Base-by-base conservation (phyloP, 2,797 vertebrate species). In the Urophycis tenuis region DNA sequence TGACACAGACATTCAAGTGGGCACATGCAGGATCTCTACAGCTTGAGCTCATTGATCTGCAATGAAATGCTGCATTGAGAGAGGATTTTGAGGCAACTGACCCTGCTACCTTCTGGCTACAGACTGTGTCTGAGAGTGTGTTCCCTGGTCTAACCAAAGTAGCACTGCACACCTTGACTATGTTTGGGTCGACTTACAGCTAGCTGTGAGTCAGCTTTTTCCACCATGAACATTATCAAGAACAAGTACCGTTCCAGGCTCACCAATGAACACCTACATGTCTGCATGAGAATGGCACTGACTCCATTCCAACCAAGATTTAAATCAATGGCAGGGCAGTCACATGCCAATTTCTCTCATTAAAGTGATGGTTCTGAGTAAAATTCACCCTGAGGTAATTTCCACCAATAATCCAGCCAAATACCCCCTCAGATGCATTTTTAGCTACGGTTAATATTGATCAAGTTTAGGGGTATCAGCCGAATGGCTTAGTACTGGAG, bases 201-300 rank as follows among this genome's bases (percentile, higher is more conserved):
- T 74, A n/a, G n/a, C n/a, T 10, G 67, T 78, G 75, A 82, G 49
- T 29, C 73, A 72, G 64, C 60, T 73, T 82, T 80, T 73, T 80
- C 73, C 45, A 75, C 79, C 12, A 80, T 80, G 73, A 82, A 82
- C 73, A 82, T 75, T 4, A 78, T 80, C 49, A 75, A 82, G 78
- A 80, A 9, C 2, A 80, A n/a, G n/a, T n/a, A n/a, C n/a, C n/a
- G n/a, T n/a, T n/a, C n/a, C n/a, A n/a, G n/a, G n/a, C n/a, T n/a
- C 74, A 83, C 76, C 33, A 76, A 81, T 76, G 77, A 83, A 72
- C 77, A 81, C 74, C 81, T 81, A 12, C 72, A 83, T 69, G 72
- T 81, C 77, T 83, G 80, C 33, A 72, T 81, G 75, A 77, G 80
- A 77, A 81, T 77, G 79, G 79, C 77, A 49, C 77, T 74, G 74